Conservation (phyloP, 2,888 invertebrate genomes). For the Eueremaeus valkanovi region DNA sequence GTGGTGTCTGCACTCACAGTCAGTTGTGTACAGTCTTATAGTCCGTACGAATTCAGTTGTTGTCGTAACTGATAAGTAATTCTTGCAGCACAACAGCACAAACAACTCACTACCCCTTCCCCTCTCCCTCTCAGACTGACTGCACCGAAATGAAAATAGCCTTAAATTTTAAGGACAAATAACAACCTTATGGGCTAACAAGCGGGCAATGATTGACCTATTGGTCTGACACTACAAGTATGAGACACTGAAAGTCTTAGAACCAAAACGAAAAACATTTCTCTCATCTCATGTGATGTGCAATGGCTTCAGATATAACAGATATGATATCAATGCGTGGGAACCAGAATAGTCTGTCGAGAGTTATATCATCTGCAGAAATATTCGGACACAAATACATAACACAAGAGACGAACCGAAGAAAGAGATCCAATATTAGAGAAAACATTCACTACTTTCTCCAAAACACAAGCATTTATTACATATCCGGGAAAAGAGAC, state of each 20-base stretch:
- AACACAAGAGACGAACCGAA: background rate
- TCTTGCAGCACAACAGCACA: too few species aligned
- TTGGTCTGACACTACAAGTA: too few species aligned
- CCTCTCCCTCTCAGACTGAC: background rate
- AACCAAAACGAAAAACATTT: background rate
- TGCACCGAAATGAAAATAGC: slow-evolving; percentile 6
- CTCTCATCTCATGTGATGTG: background rate
- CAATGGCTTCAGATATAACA: background rate
- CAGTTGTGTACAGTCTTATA: background rate
- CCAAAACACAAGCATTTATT: too few species aligned
- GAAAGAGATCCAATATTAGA: background rate
- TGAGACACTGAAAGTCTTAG: background rate
- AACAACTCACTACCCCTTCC: background rate
- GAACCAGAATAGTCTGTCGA: background rate
- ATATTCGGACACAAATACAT: background rate
- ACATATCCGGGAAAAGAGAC: background rate
- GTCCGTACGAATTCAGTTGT: background rate
- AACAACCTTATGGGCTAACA: background rate
- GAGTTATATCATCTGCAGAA: slow-evolving; percentile 4
- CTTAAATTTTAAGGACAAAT: slow-evolving; percentile 12
- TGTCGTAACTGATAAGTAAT: slow-evolving; percentile 22
- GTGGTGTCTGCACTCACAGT: background rate
- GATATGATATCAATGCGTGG: slow-evolving; percentile 6
- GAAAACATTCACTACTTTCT: background rate
- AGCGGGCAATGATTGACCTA: background rate